Base-by-base conservation (phyloP, 2,113 vertebrate species). In the Ceyx melanurus region DNA sequence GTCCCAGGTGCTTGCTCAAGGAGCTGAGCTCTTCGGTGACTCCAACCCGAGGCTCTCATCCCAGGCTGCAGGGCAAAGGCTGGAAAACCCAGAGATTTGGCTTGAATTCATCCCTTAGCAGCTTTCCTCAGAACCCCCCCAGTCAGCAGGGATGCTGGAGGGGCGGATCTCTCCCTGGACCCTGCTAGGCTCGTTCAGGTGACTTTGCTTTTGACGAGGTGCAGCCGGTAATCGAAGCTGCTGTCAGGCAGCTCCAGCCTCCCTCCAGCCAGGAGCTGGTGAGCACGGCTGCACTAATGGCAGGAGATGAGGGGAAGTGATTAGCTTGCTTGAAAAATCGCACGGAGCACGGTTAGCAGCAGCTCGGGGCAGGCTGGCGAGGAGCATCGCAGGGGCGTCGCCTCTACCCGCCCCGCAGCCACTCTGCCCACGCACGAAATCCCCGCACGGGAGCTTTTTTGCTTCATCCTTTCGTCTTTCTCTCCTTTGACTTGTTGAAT, bases 1-100 rank as follows among this genome's bases (percentile, higher is more conserved):
- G 37, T 57, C 31, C 66, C 0, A 0, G 21, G 46, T 0, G 0
- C 5, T 73, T 33, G 29, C 51, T 35, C 0, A 0, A 0, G 53
- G 82, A 8, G 5, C 11, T 2, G 23, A 85, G 42, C 3, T 4
- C 22, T 67, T 7, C 1, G 58, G 54, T 11, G 66, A 1, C 35
- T 22, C 53, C 65, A 6, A 1, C 9, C 6, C 0, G 17, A 33
- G 35, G 48, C 10, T 50, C 15, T 18, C 4, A 50, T 2, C 43
- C 21, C 66, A 31, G n/a, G 13, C 10, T 10, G 46, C 2, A 20
- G 51, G 42, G 11, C 10, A 13, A 45, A 9, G 48, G 25, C 15
- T 62, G 81, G 70, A 13, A 31, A 46, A 3, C 2, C 17, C 15
- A 0, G 0, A 23, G 21, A 4, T 21, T 64, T 11, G 50, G 28